Evolutionary conservation across 2,888 invertebrate genomes (phyloP).

Genomic region (Andrena camellia): DNA sequence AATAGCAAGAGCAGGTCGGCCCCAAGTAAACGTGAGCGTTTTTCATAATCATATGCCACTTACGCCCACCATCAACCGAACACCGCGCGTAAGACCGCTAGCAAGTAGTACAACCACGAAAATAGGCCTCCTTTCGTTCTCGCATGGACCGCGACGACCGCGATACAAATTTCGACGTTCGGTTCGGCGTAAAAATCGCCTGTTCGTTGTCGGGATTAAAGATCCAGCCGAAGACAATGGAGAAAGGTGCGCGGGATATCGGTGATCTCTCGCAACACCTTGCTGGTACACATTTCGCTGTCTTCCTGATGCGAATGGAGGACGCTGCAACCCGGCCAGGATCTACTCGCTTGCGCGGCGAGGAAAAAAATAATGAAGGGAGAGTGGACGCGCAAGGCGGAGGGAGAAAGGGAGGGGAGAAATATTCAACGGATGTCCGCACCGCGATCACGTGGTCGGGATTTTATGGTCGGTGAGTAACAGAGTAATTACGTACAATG

Average conservation of each 20-base stretch:
- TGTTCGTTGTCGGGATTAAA: slow-evolving; percentile 40
- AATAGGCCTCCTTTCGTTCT: slow-evolving; percentile 6
- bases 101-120: neutral
- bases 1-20: too few species aligned
- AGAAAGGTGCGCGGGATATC: slow-evolving; percentile 62
- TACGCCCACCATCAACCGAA: too few species aligned
- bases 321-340: slow-evolving; percentile 9
- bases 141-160: neutral
- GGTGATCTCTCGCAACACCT: slow-evolving; percentile 57
- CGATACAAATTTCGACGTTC: slow-evolving; percentile 17
- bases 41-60: too few species aligned
- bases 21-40: too few species aligned
- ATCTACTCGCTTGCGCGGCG: neutral
- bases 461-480: slow-evolving; percentile 70
- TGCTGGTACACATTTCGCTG: slow-evolving; percentile 18
- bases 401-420: slow-evolving; percentile 21
- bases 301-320: slow-evolving; percentile 43
- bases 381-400: neutral
- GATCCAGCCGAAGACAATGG: slow-evolving; percentile 56
- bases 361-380: neutral
- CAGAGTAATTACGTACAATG: slow-evolving; percentile 67
- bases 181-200: slow-evolving; percentile 28
- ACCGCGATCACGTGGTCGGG: slow-evolving; percentile 57
- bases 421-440: slow-evolving; percentile 64
- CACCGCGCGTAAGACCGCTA: too few species aligned